Base-by-base conservation (phyloP, 1,140 invertebrate genomes). In the Pemphigus obesinymphae region DNA sequence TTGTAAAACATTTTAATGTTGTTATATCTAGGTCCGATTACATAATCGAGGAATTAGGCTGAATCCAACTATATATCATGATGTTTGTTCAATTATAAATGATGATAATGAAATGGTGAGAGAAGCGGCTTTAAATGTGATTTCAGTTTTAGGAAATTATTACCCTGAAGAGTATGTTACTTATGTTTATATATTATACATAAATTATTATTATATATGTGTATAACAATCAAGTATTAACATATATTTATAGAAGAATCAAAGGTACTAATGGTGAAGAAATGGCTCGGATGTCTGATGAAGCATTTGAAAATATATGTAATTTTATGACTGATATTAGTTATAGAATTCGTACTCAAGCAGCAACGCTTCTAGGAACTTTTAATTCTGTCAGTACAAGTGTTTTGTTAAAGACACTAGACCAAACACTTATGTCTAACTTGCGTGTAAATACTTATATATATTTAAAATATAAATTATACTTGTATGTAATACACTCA, bases 391-490 rank as follows among this genome's bases (percentile, higher is more conserved):
- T 99, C 6, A 96, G 95, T 81, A 91, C 93, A 63, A 90, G 92
- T 82, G 98, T 98, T 87, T 89, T 99, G 45, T 92, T 97, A 85
- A 98, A 86, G 88, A 99, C 98, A 0, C 87, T 99, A 3, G 97
- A 99, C 86, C 99, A 99, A 88, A 98, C 99, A 86, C 89, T 99
- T n/a, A 99, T 99, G 94, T 97, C 92, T 83, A 97, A 96, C 88
- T 95, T 95, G 93, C 95, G 93, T 86, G 92, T 85, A 82, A 83
- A 37, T 50, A 31, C 10, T 20, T 31, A 23, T 45, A 45, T 31
- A 48, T 31, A 20, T 29, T 29, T 20, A 17, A 5, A 26, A 23
- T 31, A 15, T 70, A 29, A 23, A 13, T 83, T 63, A 3, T 23
- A 17, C 15, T 61, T 80, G 48, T 70, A 73, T 66, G 34, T 85